A percentile compares a stretch with the other conserved stretches of the same genome.
These are phyloP conservation scores for Calephelis virginiensis DNA, from an alignment of 1,140 invertebrate genomes.

Conservation along the genomic window DNA sequence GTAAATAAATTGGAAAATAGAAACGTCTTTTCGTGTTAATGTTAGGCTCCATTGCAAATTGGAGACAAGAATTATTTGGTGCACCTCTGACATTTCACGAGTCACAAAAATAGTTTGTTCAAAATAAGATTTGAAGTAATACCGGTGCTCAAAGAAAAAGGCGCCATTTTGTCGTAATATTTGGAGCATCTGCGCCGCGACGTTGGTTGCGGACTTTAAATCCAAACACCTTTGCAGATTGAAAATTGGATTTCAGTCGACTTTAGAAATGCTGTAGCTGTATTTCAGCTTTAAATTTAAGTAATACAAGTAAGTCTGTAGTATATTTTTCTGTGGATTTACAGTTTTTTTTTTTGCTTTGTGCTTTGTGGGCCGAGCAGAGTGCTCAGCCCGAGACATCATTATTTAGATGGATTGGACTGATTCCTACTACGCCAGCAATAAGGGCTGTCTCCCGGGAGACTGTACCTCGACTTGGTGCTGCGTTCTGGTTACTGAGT, in stretches of 20 bases:
- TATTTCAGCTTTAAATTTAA: too few species aligned
- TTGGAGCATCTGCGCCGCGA: constrained; percentile 9
- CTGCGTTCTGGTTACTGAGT: too few species aligned
- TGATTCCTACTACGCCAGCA: too few species aligned
- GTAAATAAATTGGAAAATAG: background rate
- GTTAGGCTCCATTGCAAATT: constrained; percentile 8
- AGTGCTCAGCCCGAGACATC: too few species aligned
- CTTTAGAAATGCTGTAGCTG: background rate
- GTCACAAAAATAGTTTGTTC: background rate
- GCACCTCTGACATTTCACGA: constrained; percentile 10
- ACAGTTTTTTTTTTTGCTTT: too few species aligned
- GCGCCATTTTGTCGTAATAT: constrained; percentile 6
- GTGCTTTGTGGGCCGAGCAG: too few species aligned
- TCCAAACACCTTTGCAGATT: background rate
- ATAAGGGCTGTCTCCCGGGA: too few species aligned
- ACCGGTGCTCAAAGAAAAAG: constrained; percentile 8
- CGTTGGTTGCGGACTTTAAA: background rate
- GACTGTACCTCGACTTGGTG: too few species aligned
- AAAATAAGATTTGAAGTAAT: constrained; percentile 10
- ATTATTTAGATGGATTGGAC: too few species aligned
- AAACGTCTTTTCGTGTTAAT: background rate
- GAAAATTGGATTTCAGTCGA: constrained; percentile 8
- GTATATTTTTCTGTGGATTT: too few species aligned
- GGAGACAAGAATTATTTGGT: background rate
- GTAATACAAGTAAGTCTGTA: too few species aligned